phyloP scores from a whole-genome alignment of 1,140 invertebrate species.

The Anadara kagoshimensis region DNA sequence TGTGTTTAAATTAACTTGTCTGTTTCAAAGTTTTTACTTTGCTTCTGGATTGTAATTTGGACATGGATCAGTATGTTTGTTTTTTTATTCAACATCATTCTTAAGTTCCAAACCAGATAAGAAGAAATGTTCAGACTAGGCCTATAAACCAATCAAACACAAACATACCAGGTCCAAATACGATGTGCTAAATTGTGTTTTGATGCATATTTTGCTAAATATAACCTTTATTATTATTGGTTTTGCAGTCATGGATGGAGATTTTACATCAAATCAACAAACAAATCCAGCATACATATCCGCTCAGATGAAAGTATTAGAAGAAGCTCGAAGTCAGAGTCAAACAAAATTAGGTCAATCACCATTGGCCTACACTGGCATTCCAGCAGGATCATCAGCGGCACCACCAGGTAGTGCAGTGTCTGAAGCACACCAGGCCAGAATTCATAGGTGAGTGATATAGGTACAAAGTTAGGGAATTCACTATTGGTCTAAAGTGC shows the following conservation, averaged over 20 bases:
- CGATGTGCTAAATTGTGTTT: constrained; percentile 77
- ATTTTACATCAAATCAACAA: constrained; percentile 74
- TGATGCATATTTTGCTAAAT: constrained; percentile 26
- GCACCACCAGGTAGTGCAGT: constrained; percentile 76
- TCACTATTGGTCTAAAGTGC: not conserved
- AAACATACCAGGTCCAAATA: constrained; percentile 80
- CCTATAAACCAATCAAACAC: constrained; percentile 72
- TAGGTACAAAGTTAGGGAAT: not conserved
- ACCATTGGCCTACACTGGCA: constrained; percentile 43
- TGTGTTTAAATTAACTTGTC: too few species aligned
- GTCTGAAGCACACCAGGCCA: constrained; percentile 82
- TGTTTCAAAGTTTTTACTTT: too few species aligned
- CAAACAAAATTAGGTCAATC: constrained; percentile 30
- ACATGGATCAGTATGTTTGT: too few species aligned
- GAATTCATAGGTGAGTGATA: constrained; percentile 77
- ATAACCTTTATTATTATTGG: not conserved
- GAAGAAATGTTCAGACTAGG: too few species aligned
- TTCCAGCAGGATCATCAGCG: constrained; percentile 45
- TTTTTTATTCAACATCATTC: too few species aligned
- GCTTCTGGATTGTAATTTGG: too few species aligned
- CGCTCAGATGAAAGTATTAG: constrained; percentile 79
- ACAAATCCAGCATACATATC: constrained; percentile 76
- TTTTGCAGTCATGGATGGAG: constrained; percentile 76
- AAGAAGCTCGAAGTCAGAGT: constrained; percentile 72
- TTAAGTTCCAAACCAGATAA: too few species aligned